These are phyloP conservation scores for Aquatica leii DNA, from an alignment of 2,888 invertebrate species.

Conservation along the genomic window DNA sequence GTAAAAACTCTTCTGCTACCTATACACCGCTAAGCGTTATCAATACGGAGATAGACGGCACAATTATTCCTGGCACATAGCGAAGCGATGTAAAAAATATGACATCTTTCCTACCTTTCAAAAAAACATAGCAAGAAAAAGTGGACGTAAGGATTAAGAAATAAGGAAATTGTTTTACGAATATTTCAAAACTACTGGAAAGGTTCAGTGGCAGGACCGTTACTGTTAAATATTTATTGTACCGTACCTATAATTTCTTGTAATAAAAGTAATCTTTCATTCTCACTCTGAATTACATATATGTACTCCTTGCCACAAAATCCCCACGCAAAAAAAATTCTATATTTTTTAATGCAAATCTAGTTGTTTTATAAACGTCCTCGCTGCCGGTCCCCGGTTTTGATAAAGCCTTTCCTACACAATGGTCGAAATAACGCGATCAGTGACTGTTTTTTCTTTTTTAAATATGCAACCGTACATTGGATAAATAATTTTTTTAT, in stretches of 20 bases:
- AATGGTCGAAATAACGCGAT: too few relatives aligned
- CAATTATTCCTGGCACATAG: slow-evolving; percentile 17
- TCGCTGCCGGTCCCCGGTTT: background rate
- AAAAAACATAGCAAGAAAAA: slow-evolving; percentile 3
- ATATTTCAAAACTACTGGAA: slow-evolving; percentile 12
- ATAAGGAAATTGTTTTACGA: background rate
- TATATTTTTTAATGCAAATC: background rate
- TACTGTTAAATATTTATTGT: slow-evolving; percentile 2
- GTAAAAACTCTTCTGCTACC: slow-evolving; percentile 22
- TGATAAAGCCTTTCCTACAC: background rate
- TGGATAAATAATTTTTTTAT: background rate
- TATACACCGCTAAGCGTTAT: slow-evolving; percentile 43
- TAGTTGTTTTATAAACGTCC: background rate
- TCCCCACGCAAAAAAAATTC: background rate
- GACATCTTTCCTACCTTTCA: background rate
- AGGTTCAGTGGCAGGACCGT: slow-evolving; percentile 7
- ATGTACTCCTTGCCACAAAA: background rate
- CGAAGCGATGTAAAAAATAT: background rate
- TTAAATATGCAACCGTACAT: background rate
- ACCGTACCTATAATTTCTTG: too few relatives aligned
- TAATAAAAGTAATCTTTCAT: background rate
- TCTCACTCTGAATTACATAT: background rate
- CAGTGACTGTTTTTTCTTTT: background rate
- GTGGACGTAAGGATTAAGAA: background rate
- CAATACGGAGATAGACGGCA: slow-evolving; percentile 38